A percentile compares a stretch with the other conserved stretches of the same genome.
These are phyloP conservation scores for Habroteleia sp. DNA, from an alignment of 2,888 invertebrate genomes.

Conservation along the genomic window DNA sequence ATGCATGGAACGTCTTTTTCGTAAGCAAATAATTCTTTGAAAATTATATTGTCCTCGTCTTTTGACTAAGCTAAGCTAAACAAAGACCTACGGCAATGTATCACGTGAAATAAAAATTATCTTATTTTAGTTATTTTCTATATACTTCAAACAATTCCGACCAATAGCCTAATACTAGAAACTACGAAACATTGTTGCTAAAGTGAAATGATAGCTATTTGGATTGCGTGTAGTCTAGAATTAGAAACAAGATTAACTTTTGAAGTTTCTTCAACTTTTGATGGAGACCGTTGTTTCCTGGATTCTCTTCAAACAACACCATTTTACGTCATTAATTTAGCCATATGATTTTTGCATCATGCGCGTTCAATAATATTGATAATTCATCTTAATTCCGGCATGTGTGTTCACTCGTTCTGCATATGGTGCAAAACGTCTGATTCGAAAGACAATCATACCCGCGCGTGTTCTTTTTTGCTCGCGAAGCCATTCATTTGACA, in stretches of 20 bases:
- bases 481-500: conserved; percentile 40
- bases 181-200: not conserved
- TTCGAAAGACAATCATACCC: conserved; percentile 48
- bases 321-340: conserved; percentile 26
- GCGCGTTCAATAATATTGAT: conserved; percentile 28
- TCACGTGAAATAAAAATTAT: too few relatives aligned
- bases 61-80: too few relatives aligned
- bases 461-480: conserved; percentile 30
- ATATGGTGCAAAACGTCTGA: conserved; percentile 45
- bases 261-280: too few relatives aligned
- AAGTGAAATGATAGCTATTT: conserved; percentile 15
- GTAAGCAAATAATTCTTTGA: too few relatives aligned
- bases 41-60: too few relatives aligned
- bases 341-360: too few relatives aligned
- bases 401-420: conserved; percentile 18
- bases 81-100: too few relatives aligned
- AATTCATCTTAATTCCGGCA: conserved; percentile 22
- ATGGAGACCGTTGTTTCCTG: too few relatives aligned
- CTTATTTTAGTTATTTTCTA: too few relatives aligned
- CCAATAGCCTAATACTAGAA: not conserved
- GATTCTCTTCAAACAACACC: conserved; percentile 3
- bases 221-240: conserved; percentile 1
- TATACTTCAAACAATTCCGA: conserved; percentile 1
- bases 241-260: conserved; percentile 10
- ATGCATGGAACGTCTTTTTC: too few relatives aligned